A percentile compares a stretch with the other conserved stretches of the same genome.
These are phyloP conservation scores for Oryzias sinensis DNA, from an alignment of 2,797 vertebrate species.

Conservation along the genomic window DNA sequence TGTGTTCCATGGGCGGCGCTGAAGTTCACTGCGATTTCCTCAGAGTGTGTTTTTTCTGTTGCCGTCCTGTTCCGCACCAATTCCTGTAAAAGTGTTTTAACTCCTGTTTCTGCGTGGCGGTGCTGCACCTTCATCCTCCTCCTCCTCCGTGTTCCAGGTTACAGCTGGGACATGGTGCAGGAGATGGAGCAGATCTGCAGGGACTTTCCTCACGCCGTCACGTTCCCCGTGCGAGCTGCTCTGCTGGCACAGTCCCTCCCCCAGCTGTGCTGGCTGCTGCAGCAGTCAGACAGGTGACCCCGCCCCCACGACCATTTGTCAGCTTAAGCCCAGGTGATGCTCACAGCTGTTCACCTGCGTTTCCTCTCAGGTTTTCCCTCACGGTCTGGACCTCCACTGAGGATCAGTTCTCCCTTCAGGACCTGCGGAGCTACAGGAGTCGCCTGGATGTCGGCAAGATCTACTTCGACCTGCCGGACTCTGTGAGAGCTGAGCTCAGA, in stretches of 20 bases:
- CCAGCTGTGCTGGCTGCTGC: conserved; percentile 86
- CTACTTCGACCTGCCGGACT: conserved; percentile 89
- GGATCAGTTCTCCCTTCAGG: conserved; percentile 79
- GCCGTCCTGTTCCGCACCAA: too few relatives aligned
- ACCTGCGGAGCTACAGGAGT: conserved; percentile 82
- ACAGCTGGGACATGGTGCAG: conserved; percentile 86
- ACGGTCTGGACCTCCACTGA: conserved; percentile 87
- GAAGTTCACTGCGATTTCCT: too few relatives aligned
- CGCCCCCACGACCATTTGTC: neutral
- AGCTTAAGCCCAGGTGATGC: too few relatives aligned
- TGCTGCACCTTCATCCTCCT: too few relatives aligned
- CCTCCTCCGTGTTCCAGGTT: conserved; percentile 71
- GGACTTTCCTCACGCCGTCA: conserved; percentile 77
- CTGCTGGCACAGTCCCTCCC: conserved; percentile 79
- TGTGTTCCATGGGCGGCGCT: too few relatives aligned
- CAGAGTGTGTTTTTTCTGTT: too few relatives aligned
- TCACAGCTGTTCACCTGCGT: neutral
- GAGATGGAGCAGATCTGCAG: conserved; percentile 83
- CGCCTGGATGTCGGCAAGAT: conserved; percentile 78
- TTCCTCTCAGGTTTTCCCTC: conserved; percentile 82
- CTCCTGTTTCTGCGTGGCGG: too few relatives aligned
- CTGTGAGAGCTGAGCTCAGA: conserved; percentile 74
- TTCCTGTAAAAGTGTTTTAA: too few relatives aligned
- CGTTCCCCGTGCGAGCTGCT: conserved; percentile 87
- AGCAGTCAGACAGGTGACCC: conserved; percentile 82